Base-by-base conservation (phyloP, 1,140 invertebrate genomes). In the Paraescarpia echinospica region DNA sequence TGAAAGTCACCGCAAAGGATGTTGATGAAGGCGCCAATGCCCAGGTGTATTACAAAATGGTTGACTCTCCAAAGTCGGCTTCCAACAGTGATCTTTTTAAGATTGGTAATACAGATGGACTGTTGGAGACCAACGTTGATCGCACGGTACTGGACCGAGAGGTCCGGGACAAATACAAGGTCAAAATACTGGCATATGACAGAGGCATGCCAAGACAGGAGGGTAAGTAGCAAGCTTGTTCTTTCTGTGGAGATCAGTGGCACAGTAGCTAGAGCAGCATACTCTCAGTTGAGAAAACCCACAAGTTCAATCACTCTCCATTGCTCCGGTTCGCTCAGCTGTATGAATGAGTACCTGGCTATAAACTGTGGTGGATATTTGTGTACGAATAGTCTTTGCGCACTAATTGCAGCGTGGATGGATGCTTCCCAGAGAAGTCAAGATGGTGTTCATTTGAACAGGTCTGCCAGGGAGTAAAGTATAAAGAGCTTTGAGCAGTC, bases 1-100 rank as follows among this genome's bases (percentile, higher is more conserved):
- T 93, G 89, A 88, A 93, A 41, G 77, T 93, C n/a, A 31, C 59
- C 33, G 92, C 93, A 1, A 51, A 5, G 9, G 93, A 93, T 89
- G 33, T 35, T 22, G 93, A 93, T 51, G 35, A 5, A 31, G 91
- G 59, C 34, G 33, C 8, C 33, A 93, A 93, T 91, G 93, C 41
- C 34, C 35, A 33, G 18, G 93, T 93, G 6, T 91, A 27, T 27
- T 91, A 93, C 33, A 41, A 91, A 34, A 35, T 34, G 89, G 33
- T 34, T 34, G 89, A 90, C 33, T 90, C 34, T 34, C 89, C 89
- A 4, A 90, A 90, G 89, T 34, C 89, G 14, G 27, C n/a, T 12
- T 22, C 14, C 4, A n/a, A n/a, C 35, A n/a, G 0, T 12, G 89
- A 90, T 35, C 89, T 90, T 9, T 90, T 90, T 35, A 90, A 22